phyloP scores from a whole-genome alignment of 1,140 invertebrate genomes.

The Drosophila bocki region DNA sequence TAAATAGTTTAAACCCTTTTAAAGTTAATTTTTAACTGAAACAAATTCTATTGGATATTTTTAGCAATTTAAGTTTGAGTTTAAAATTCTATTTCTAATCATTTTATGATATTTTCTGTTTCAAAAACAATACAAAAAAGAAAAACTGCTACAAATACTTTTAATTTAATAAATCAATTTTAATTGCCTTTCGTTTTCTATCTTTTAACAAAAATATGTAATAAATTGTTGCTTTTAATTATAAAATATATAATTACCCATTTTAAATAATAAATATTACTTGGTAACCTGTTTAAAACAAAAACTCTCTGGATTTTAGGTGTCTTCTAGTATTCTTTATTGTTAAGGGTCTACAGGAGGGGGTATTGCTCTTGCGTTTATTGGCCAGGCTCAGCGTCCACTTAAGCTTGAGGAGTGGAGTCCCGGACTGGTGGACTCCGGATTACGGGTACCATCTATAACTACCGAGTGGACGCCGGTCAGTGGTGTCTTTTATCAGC shows the following conservation, averaged over 20 bases:
- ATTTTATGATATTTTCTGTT: not conserved
- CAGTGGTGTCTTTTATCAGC: slow-evolving; percentile 29
- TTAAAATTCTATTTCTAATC: not conserved
- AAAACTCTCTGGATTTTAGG: not conserved
- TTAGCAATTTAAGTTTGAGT: not conserved
- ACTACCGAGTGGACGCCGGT: slow-evolving; percentile 40
- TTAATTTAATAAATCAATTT: not conserved
- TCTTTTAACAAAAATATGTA: not conserved
- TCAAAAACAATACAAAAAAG: not conserved
- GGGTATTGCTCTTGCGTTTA: slow-evolving; percentile 19
- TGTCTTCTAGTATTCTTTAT: slow-evolving; percentile 49
- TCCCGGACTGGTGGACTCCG: not conserved
- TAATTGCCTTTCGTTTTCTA: not conserved
- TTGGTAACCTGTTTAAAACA: slow-evolving; percentile 1
- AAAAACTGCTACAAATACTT: not conserved
- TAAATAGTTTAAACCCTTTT: not conserved
- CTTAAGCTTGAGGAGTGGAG: slow-evolving; percentile 43
- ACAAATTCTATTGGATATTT: not conserved
- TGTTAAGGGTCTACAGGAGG: slow-evolving; percentile 27
- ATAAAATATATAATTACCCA: slow-evolving; percentile 15
- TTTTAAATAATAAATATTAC: slow-evolving; percentile 20
- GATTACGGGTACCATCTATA: slow-evolving; percentile 31
- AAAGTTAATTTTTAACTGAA: not conserved
- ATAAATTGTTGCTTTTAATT: slow-evolving; percentile 29
- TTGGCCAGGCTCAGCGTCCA: slow-evolving; percentile 58